Base-by-base conservation (phyloP, 2,113 vertebrate species). In the Microcebus murinus region DNA sequence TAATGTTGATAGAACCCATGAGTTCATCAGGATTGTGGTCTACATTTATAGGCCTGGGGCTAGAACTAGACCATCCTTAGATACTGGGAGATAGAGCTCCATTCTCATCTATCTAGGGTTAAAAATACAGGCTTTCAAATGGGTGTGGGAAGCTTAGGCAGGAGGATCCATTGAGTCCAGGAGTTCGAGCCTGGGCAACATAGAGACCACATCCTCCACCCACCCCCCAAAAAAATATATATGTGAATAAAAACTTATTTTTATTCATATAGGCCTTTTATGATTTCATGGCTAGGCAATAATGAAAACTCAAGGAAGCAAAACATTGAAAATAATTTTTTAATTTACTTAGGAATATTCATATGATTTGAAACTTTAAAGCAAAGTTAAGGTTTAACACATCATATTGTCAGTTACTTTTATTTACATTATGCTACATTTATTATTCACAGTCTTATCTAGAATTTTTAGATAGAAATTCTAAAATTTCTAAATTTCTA, bases 281-380 rank as follows among this genome's bases (percentile, higher is more conserved):
- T 20, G 23, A 67, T 25, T 79, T 94, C 34, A 52, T 61, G 82
- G 83, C 13, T 45, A 50, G 14, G 45, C 0, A n/a, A 45, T 77
- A 80, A 83, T 87, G 81, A 93, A 63, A 83, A 87, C 36, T 25
- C 9, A 70, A 11, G 14, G 11, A 77, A 86, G 29, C 42, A 74
- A 67, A 95, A 84, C 18, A 52, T 36, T 94, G 42, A 57, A 82
- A 83, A 80, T 6, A 71, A 55, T 67, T 71, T 88, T 96, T 76
- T 15, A 77, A 81, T 83, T 79, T 82, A 4, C 68, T 79, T 80
- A 80, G 61, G 73, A 76, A 95, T 4, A 55, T 65, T 82, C 42
- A 45, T 25, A 14, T 84, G 81, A 96, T 94, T 94, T 81, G 50
- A 83, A 94, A 96, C 27, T 63, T 29, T 27, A 63, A 63, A 63